Percentiles rank a stretch among this genome's conserved stretches.
Evolutionary conservation across 1,140 invertebrate species (phyloP).

Genomic region (Lasaia peninsularis): DNA sequence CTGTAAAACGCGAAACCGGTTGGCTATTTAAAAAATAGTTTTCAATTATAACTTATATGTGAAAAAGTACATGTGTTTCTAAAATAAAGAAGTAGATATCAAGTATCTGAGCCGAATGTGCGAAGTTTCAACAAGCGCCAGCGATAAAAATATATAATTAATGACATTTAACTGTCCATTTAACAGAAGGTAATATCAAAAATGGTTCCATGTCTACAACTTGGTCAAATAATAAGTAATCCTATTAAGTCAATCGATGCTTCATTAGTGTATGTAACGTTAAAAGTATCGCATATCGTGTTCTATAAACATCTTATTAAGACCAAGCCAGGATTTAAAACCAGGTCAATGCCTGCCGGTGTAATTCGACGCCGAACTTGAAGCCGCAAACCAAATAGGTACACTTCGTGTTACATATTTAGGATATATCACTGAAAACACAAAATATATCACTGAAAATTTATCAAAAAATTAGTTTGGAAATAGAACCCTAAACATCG

Average conservation of each 20-base stretch:
- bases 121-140: too few relatives aligned
- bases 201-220: neutral
- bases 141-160: too few relatives aligned
- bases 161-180: too few relatives aligned
- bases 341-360: slow-evolving; percentile 27
- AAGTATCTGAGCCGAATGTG: too few relatives aligned
- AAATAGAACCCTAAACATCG: too few relatives aligned
- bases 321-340: slow-evolving; percentile 29
- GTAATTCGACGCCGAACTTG: slow-evolving; percentile 23
- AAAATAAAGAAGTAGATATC: too few relatives aligned
- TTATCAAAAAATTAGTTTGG: too few relatives aligned
- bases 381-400: slow-evolving; percentile 21
- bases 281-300: slow-evolving; percentile 3
- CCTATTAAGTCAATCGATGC: slow-evolving; percentile 5
- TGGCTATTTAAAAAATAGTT: too few relatives aligned
- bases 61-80: too few relatives aligned
- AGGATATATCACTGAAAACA: neutral
- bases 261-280: neutral
- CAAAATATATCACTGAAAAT: too few relatives aligned
- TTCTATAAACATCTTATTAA: slow-evolving; percentile 21
- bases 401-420: neutral
- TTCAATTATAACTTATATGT: too few relatives aligned
- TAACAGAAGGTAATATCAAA: neutral
- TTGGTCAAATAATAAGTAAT: neutral
- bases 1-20: too few relatives aligned